These are phyloP conservation scores for Thecophora atra DNA, from an alignment of 2,888 invertebrate species.

Conservation along the genomic window DNA sequence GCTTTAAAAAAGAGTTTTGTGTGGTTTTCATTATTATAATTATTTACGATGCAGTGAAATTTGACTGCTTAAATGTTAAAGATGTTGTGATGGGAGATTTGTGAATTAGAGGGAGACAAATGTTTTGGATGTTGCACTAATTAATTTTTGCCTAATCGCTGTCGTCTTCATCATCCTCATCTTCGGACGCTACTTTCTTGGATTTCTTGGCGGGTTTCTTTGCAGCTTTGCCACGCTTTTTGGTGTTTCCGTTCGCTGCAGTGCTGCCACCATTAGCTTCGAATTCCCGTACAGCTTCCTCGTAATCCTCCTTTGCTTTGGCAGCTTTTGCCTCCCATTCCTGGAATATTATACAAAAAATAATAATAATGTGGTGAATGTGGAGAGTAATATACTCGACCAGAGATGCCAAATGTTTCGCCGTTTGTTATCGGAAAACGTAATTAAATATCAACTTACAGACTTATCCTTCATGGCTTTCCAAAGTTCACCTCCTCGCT, in stretches of 20 bases:
- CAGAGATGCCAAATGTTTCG: too few species aligned
- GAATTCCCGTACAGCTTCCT: slow-evolving; percentile 88
- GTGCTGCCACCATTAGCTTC: slow-evolving; percentile 78
- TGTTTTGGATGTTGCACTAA: too few species aligned
- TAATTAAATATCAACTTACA: slow-evolving; percentile 69
- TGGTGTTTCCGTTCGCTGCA: slow-evolving; percentile 65
- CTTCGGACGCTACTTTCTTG: slow-evolving; percentile 74
- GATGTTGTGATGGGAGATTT: not conserved
- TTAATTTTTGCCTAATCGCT: slow-evolving; percentile 68
- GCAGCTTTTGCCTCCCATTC: slow-evolving; percentile 92
- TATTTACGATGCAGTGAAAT: slow-evolving; percentile 39
- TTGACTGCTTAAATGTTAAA: slow-evolving; percentile 29
- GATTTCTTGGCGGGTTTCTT: slow-evolving; percentile 68
- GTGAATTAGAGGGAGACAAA: slow-evolving; percentile 9
- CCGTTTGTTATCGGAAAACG: too few species aligned
- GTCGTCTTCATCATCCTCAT: slow-evolving; percentile 72
- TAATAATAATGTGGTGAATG: not conserved
- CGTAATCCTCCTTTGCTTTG: slow-evolving; percentile 89
- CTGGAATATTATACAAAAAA: slow-evolving; percentile 64
- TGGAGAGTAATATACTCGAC: too few species aligned
- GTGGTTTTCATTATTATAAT: not conserved
- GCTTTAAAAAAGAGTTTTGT: slow-evolving; percentile 8
- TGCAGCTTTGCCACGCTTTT: slow-evolving; percentile 66
- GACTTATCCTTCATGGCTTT: slow-evolving; percentile 85
- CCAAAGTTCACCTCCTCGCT: slow-evolving; percentile 95